These are phyloP conservation scores for Zaprionus inermis DNA, from an alignment of 1,140 invertebrate genomes.

Conservation along the genomic window DNA sequence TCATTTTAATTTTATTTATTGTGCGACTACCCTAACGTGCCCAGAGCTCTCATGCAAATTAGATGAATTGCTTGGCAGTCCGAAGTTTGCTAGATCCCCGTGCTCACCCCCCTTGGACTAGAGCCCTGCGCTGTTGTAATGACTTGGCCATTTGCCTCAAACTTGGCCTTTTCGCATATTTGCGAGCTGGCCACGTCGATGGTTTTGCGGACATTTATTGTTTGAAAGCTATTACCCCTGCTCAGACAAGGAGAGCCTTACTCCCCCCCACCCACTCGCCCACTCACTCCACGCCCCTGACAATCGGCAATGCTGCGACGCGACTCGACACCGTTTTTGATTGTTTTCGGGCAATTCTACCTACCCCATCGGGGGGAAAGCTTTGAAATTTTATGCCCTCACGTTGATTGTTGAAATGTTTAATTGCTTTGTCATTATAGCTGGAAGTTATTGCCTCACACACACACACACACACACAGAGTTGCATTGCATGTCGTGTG, in stretches of 20 bases:
- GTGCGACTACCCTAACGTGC: constrained; percentile 68
- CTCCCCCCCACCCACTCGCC: background rate
- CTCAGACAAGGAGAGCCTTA: constrained; percentile 1
- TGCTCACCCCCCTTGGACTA: background rate
- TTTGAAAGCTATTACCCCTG: constrained; percentile 84
- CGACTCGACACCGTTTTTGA: constrained; percentile 82
- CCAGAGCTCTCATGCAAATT: constrained; percentile 79
- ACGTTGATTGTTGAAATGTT: constrained; percentile 72
- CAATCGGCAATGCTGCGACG: constrained; percentile 55
- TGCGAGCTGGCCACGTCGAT: constrained; percentile 77
- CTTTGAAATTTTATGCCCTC: constrained; percentile 50
- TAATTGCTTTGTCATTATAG: constrained; percentile 82
- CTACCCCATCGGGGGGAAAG: constrained; percentile 15
- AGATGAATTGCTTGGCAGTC: constrained; percentile 84
- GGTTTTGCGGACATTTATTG: constrained; percentile 84
- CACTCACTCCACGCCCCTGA: background rate
- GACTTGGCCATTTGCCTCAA: constrained; percentile 65
- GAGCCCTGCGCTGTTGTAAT: constrained; percentile 50
- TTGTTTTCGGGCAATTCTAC: constrained; percentile 67
- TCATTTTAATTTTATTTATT: constrained; percentile 85
- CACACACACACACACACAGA: background rate
- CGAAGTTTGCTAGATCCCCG: constrained; percentile 61
- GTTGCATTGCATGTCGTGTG: background rate
- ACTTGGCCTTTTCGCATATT: constrained; percentile 55
- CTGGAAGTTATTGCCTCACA: constrained; percentile 76